Conservation (phyloP, 2,888 invertebrate species). For the Sarcophaga variegata region DNA sequence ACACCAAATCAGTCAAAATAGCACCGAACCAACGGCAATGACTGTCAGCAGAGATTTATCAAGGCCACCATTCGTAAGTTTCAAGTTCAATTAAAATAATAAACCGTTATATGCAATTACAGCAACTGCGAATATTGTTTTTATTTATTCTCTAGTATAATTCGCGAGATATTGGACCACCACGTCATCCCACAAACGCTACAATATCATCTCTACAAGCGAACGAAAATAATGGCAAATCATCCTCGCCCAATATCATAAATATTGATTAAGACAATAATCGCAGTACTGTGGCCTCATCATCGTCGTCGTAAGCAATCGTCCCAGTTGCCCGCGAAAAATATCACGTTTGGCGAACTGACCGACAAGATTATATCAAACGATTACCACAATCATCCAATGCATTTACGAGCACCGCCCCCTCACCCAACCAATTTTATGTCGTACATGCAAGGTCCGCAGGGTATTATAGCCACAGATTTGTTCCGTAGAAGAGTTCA, state of each 20-base stretch:
- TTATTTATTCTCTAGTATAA: conserved; percentile 73
- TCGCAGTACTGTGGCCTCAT: conserved; percentile 70
- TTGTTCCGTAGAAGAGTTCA: conserved; percentile 82
- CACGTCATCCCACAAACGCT: conserved; percentile 76
- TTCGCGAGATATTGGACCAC: conserved; percentile 77
- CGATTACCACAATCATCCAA: conserved; percentile 84
- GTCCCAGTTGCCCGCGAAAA: conserved; percentile 84
- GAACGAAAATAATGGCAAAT: conserved; percentile 82
- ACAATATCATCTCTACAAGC: conserved; percentile 75
- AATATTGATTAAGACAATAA: conserved; percentile 81
- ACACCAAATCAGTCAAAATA: conserved; percentile 94
- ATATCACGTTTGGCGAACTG: conserved; percentile 91
- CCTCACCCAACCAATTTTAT: conserved; percentile 73
- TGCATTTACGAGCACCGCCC: conserved; percentile 76
- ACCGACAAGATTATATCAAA: conserved; percentile 94
- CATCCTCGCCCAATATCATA: conserved; percentile 84
- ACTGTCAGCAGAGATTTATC: conserved; percentile 76
- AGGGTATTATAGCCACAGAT: conserved; percentile 81
- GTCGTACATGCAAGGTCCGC: conserved; percentile 78
- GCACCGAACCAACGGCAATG: conserved; percentile 82
- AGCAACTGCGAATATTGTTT: background rate
- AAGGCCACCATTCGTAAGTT: conserved; percentile 78
- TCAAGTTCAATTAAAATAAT: background rate
- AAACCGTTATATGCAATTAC: background rate
- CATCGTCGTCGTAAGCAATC: conserved; percentile 66